Evolutionary conservation across 2,797 vertebrate species (phyloP).

Genomic region (Hybognathus amarus): DNA sequence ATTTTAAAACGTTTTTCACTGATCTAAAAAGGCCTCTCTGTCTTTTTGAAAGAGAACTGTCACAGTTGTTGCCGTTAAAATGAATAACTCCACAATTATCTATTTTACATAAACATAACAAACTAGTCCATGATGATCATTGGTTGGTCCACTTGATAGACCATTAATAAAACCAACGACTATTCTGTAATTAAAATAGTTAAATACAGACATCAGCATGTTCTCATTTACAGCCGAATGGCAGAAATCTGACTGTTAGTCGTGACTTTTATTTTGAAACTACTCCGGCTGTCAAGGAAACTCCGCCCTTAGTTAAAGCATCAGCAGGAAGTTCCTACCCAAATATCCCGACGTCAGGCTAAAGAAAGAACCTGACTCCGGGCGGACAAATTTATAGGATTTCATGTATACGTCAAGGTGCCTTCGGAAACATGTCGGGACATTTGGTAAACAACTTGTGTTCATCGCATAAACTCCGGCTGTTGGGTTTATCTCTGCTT

Average conservation of each 20-base stretch:
- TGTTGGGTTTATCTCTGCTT: constrained; percentile 59
- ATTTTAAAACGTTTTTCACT: background rate
- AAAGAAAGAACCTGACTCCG: constrained; percentile 14
- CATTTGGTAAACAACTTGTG: constrained; percentile 30
- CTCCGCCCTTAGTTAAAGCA: constrained; percentile 40
- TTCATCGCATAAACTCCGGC: constrained; percentile 49
- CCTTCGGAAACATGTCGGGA: constrained; percentile 66
- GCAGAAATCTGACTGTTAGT: background rate
- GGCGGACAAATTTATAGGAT: constrained; percentile 11
- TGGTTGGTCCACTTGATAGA: background rate
- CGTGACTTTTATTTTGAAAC: constrained; percentile 40
- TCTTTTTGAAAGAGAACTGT: background rate
- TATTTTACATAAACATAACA: background rate
- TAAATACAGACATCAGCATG: background rate
- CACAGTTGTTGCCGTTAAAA: background rate
- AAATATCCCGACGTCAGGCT: constrained; percentile 38
- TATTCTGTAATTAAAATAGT: background rate
- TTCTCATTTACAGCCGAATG: background rate
- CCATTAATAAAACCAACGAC: background rate
- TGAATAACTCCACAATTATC: background rate
- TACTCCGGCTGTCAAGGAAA: constrained; percentile 4
- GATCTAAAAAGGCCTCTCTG: background rate
- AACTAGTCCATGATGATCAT: background rate
- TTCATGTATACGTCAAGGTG: constrained; percentile 58
- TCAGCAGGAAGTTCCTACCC: constrained; percentile 57